Evolutionary conservation across 2,888 invertebrate species (phyloP).

Genomic region (Molorchus minor): DNA sequence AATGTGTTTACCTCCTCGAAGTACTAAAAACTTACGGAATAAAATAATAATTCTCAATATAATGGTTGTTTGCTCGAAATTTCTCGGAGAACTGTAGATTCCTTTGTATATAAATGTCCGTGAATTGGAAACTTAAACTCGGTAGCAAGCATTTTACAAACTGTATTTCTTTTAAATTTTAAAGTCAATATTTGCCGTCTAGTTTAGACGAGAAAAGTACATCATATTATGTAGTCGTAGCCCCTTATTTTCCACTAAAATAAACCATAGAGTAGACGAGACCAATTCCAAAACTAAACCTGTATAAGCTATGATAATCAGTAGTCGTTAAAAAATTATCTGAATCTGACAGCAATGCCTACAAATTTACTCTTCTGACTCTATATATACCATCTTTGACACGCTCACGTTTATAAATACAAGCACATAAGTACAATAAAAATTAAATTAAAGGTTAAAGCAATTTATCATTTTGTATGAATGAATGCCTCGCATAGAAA

Average conservation of each 20-base stretch:
- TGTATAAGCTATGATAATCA: too few species aligned
- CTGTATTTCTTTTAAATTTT: conserved; percentile 18
- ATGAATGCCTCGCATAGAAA: not conserved
- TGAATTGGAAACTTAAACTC: conserved; percentile 30
- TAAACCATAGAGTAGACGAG: too few species aligned
- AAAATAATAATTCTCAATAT: conserved; percentile 10
- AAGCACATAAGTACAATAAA: too few species aligned
- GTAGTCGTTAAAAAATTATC: too few species aligned
- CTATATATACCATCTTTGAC: too few species aligned
- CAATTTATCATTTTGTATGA: conserved; percentile 12
- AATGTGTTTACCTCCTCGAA: not conserved
- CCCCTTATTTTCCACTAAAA: too few species aligned
- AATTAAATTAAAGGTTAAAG: conserved; percentile 14
- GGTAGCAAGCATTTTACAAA: conserved; percentile 11
- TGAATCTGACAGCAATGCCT: too few species aligned
- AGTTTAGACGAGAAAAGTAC: conserved; percentile 9
- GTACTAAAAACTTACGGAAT: not conserved
- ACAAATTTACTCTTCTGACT: too few species aligned
- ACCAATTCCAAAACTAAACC: too few species aligned
- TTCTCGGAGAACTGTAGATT: conserved; percentile 10
- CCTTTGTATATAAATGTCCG: conserved; percentile 26
- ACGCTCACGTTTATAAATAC: conserved; percentile 10
- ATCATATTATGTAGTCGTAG: not conserved
- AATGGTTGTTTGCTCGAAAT: conserved; percentile 7
- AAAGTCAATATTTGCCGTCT: conserved; percentile 16